phyloP scores from a whole-genome alignment of 2,888 invertebrate species.

The Ennomos quercinarius region DNA sequence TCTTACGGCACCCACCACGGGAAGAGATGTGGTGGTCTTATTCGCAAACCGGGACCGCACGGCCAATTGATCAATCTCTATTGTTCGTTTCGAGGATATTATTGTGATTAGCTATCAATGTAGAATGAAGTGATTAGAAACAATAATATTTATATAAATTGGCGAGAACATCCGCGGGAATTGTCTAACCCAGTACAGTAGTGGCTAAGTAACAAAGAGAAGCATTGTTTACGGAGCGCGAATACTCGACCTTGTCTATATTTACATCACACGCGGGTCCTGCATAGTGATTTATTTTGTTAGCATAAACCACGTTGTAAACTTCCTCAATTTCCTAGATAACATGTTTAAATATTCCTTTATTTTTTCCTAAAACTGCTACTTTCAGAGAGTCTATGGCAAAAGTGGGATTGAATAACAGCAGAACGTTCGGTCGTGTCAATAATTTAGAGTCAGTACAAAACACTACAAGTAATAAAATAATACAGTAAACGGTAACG shows the following conservation, averaged over 20 bases:
- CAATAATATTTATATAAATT: constrained; percentile 5
- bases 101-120: no score
- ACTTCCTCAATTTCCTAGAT: constrained; percentile 41
- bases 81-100: no score
- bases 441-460: no score
- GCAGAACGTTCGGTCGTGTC: no score
- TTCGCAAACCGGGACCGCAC: no score
- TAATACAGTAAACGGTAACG: background rate
- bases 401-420: no score
- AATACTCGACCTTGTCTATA: constrained; percentile 51
- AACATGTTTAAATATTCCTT: background rate
- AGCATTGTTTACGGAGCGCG: constrained; percentile 46
- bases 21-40: no score
- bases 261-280: constrained; percentile 50
- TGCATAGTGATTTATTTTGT: constrained; percentile 60
- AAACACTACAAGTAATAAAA: background rate
- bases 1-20: no score
- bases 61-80: no score
- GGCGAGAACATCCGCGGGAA: constrained; percentile 15
- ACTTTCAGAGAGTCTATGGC: background rate
- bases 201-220: constrained; percentile 38
- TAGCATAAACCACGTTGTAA: constrained; percentile 45
- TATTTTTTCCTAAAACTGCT: background rate
- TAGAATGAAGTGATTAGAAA: background rate
- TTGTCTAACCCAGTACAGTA: constrained; percentile 14